These are phyloP conservation scores for Natrix natrix DNA, from an alignment of 2,797 vertebrate species.

Conservation along the genomic window DNA sequence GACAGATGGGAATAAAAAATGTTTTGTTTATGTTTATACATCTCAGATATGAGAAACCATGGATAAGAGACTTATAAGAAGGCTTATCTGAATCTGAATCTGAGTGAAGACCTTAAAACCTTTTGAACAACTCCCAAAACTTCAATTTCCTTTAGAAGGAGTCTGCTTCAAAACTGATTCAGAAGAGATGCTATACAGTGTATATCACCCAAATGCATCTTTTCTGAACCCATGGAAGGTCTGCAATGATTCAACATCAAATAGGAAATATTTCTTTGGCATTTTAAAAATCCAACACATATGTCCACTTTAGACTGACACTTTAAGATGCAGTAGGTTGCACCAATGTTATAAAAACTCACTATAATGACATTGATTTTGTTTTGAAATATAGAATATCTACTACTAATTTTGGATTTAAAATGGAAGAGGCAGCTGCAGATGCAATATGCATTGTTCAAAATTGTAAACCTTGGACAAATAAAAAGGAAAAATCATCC, in stretches of 20 bases:
- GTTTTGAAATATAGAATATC: background rate
- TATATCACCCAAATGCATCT: background rate
- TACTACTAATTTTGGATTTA: background rate
- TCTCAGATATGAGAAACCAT: background rate
- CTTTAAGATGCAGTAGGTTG: too few relatives aligned
- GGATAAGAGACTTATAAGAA: background rate
- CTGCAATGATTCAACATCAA: background rate
- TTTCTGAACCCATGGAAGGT: background rate
- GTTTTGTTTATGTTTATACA: background rate
- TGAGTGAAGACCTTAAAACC: background rate
- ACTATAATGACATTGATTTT: background rate
- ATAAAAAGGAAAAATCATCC: background rate
- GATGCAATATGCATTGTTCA: background rate
- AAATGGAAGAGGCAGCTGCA: background rate
- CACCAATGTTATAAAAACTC: background rate
- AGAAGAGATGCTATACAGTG: background rate
- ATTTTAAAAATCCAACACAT: background rate
- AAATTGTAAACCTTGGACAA: background rate
- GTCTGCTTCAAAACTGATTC: background rate
- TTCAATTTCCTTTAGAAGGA: background rate
- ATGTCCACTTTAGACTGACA: background rate
- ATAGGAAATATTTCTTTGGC: background rate
- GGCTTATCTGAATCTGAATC: background rate
- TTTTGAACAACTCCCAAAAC: too few relatives aligned
- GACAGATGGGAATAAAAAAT: background rate